Evolutionary conservation across 2,113 vertebrate genomes (phyloP), one percentile per base, ranked within the genome.

Genomic region (Oreochromis aureus): DNA sequence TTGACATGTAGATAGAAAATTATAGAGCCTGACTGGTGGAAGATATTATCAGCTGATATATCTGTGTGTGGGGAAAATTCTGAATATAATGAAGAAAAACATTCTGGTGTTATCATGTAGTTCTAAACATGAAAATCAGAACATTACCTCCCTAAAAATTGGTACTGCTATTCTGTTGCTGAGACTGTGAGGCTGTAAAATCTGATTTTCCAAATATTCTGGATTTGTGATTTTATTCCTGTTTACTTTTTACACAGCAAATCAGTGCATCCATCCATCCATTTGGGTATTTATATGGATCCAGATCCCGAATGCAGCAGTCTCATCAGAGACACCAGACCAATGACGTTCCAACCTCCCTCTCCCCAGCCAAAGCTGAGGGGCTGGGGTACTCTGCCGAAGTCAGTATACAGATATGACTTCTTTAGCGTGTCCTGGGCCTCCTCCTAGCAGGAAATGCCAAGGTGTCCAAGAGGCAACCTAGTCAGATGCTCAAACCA

Each of bases 201-300:
- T 73, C 5, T 0, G 41, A 27, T 46, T 73, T 46, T 46, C 7
- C 22, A 46, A 46, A 73, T 27, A 1, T 73, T 27, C 69, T 46
- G 22, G 6, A 27, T 46, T 46, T 27, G 22, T 30, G 41, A 18
- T 73, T 73, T 27, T 46, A 71, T 27, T 10, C n/a, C 39, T 44
- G 39, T 71, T 71, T 71, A 71, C n/a, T 12, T 44, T 44, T 71
- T 44, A 24, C 66, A 48, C 41, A 73, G 41, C 24, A 76, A 76
- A 1, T 48, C 71, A 48, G 0, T 76, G 71, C 71, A 19, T 19
- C 24, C 44, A 48, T 30, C 41, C 15, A 30, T 76, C 69, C 24
- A 76, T 76, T 71, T 71, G 5, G 66, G 12, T 41, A 41, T 41
- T 71, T 71, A 71, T 16, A 41, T 24, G 12, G 12, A 24, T 44